Percentiles rank a stretch among this genome's conserved stretches.
Conservation (phyloP, 2,888 invertebrate genomes). For the Imbricaverruca yamaguchii region DNA sequence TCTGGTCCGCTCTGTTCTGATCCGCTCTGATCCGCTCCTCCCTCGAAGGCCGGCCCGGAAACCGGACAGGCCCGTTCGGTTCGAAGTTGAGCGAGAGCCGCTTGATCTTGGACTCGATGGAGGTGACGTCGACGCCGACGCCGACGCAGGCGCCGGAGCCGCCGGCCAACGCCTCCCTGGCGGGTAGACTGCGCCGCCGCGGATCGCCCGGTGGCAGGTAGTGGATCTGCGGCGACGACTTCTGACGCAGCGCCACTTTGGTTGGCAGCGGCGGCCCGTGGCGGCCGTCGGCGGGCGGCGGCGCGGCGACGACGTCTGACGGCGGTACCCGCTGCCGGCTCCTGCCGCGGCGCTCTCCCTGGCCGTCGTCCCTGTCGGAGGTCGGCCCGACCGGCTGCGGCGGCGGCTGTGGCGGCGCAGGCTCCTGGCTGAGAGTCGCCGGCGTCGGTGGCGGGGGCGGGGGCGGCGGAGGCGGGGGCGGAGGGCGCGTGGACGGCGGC, state of each 20-base stretch:
- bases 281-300: neutral
- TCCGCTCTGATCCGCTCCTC: neutral
- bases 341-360: neutral
- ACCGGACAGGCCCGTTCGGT: neutral
- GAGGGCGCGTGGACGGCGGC: constrained; percentile 1
- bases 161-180: neutral
- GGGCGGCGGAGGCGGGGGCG: neutral
- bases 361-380: neutral
- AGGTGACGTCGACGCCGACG: neutral
- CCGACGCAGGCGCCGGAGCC: no score
- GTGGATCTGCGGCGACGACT: constrained; percentile 8
- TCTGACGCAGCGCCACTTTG: neutral
- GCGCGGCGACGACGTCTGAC: neutral
- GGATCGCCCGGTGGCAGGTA: constrained; percentile 2
- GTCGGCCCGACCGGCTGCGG: neutral
- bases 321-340: neutral
- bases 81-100: constrained; percentile 10
- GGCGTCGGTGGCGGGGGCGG: neutral
- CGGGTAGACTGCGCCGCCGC: neutral
- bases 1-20: neutral
- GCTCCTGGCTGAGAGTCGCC: neutral
- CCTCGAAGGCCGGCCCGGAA: neutral
- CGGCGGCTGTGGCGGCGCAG: neutral
- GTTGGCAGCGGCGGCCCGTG: constrained; percentile 12
- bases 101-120: constrained; percentile 11